These are phyloP conservation scores for Apostichopus parvimensis DNA, from an alignment of 35 echinoderm and acorn worm genomes.

Conservation along the genomic window DNA sequence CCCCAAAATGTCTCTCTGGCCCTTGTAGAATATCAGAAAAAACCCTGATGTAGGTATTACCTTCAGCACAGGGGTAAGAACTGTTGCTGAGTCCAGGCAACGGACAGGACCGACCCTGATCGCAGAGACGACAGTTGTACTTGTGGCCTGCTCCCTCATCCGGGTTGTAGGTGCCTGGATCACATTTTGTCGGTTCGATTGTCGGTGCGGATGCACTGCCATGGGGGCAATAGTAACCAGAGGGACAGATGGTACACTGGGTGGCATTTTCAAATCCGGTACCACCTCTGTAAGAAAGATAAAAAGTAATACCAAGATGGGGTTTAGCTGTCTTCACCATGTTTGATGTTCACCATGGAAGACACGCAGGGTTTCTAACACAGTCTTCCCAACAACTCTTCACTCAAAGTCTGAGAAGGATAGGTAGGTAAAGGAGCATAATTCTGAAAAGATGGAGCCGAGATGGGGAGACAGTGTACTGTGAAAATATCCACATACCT, in stretches of 20 bases:
- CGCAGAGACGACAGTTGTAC: slow-evolving; percentile 93
- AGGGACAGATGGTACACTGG: slow-evolving; percentile 80
- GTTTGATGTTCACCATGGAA: too few relatives aligned
- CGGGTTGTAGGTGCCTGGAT: slow-evolving; percentile 88
- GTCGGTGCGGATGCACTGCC: slow-evolving; percentile 74
- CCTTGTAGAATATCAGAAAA: neutral
- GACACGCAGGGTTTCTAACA: too few relatives aligned
- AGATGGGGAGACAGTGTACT: too few relatives aligned
- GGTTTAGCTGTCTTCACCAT: too few relatives aligned
- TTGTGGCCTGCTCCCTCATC: slow-evolving; percentile 90
- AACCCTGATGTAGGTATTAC: slow-evolving; percentile 27
- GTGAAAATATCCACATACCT: too few relatives aligned
- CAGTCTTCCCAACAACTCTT: too few relatives aligned
- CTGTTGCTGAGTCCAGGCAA: slow-evolving; percentile 77
- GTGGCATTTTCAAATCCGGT: slow-evolving; percentile 67
- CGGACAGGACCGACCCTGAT: slow-evolving; percentile 85
- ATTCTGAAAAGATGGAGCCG: too few relatives aligned
- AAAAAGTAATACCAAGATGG: neutral
- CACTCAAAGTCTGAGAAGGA: too few relatives aligned
- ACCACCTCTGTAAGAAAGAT: slow-evolving; percentile 55
- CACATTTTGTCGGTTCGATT: slow-evolving; percentile 57
- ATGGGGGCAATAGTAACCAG: slow-evolving; percentile 81
- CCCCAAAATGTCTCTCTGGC: too few relatives aligned
- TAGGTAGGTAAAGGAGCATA: too few relatives aligned
- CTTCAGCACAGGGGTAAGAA: slow-evolving; percentile 97